phyloP scores from a whole-genome alignment of 1,140 invertebrate genomes.

The Ruditapes philippinarum region DNA sequence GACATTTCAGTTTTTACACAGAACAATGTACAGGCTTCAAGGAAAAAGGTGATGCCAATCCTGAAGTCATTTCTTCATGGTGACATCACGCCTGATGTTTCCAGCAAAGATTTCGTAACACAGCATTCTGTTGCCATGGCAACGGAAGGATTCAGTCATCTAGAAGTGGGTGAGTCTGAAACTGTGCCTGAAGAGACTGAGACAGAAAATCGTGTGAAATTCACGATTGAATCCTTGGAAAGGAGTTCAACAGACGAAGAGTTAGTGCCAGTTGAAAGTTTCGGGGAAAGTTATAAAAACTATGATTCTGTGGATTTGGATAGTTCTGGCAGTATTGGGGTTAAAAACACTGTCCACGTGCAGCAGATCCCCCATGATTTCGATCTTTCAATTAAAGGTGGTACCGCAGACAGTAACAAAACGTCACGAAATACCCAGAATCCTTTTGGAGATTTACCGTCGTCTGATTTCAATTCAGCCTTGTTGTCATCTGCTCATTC shows the following conservation, averaged over 20 bases:
- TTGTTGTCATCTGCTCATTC: constrained; percentile 51
- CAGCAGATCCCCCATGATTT: background rate
- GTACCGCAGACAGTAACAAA: background rate
- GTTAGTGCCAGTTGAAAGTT: background rate
- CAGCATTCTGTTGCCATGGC: constrained; percentile 29
- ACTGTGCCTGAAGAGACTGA: background rate
- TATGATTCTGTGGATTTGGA: background rate
- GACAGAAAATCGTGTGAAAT: background rate
- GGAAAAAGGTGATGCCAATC: constrained; percentile 84
- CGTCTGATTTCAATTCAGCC: background rate
- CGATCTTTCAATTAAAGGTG: background rate
- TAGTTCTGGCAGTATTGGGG: background rate
- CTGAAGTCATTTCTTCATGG: constrained; percentile 76
- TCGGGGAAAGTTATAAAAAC: background rate
- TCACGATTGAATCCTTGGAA: constrained; percentile 5
- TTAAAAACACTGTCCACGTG: background rate
- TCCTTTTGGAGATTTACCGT: background rate
- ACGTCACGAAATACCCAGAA: constrained; percentile 12
- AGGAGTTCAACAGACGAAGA: background rate
- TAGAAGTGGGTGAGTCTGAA: background rate
- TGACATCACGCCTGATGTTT: constrained; percentile 73
- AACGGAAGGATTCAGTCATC: constrained; percentile 15
- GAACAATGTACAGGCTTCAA: constrained; percentile 80
- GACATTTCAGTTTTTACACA: constrained; percentile 78
- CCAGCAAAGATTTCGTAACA: constrained; percentile 50